These are phyloP conservation scores for Apamea epomidion DNA, from an alignment of 2,888 invertebrate species.

Conservation along the genomic window DNA sequence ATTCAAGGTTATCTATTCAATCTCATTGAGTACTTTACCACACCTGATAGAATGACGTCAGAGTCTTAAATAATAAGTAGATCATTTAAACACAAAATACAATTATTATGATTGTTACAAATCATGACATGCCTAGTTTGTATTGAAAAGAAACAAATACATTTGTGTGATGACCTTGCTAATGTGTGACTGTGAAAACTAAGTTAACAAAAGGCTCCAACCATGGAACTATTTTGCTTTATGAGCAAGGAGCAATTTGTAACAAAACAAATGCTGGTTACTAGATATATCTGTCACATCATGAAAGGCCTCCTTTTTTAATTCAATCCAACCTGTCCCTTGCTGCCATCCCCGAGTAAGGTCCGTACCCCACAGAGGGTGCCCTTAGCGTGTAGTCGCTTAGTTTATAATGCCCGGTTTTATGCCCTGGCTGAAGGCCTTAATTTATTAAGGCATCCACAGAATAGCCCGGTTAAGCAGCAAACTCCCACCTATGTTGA, in stretches of 20 bases:
- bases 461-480: not conserved
- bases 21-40: not conserved
- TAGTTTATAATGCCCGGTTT: not conserved
- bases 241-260: not conserved
- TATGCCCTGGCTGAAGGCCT: not conserved
- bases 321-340: not conserved
- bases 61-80: slow-evolving; percentile 21
- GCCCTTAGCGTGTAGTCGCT: not conserved
- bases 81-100: slow-evolving; percentile 22
- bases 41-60: slow-evolving; percentile 26
- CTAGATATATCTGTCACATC: not conserved
- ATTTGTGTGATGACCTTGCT: slow-evolving; percentile 13
- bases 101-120: not conserved
- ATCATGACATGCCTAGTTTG: slow-evolving; percentile 12
- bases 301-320: not conserved
- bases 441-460: not conserved
- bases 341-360: not conserved
- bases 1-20: slow-evolving; percentile 24
- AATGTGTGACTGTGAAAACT: slow-evolving; percentile 15
- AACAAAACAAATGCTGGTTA: not conserved
- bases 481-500: not conserved
- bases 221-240: not conserved
- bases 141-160: slow-evolving; percentile 23
- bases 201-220: slow-evolving; percentile 17
- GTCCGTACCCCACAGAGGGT: not conserved